Evolutionary conservation across 2,113 vertebrate genomes (phyloP).

Genomic region (Cyanoderma ruficeps): DNA sequence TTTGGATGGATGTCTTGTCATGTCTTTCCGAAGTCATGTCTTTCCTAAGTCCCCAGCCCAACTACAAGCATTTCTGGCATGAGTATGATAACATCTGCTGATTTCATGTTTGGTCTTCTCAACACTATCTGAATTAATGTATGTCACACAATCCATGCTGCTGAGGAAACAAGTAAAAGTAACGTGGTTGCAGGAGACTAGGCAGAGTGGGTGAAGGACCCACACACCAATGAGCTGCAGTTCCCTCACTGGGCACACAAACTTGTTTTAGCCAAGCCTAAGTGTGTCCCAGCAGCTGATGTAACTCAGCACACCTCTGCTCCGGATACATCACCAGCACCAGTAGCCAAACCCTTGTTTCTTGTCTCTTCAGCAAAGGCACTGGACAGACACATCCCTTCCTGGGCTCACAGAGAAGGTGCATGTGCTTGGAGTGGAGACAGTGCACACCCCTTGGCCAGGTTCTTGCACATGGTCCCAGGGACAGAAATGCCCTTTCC

Average conservation of each 20-base stretch:
- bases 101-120: background rate
- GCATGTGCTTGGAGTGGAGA: background rate
- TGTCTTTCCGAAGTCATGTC: background rate
- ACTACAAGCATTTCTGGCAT: fast-evolving
- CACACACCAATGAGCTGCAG: fast-evolving
- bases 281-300: background rate
- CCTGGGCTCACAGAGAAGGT: background rate
- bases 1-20: fast-evolving
- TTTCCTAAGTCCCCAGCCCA: background rate
- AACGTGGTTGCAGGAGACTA: no score
- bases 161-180: background rate
- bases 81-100: background rate
- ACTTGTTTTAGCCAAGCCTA: background rate
- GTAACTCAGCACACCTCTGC: background rate
- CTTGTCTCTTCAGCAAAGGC: background rate
- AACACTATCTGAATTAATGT: fast-evolving
- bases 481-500: background rate
- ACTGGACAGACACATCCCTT: background rate
- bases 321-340: fast-evolving
- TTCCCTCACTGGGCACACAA: background rate
- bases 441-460: fast-evolving
- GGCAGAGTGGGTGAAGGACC: background rate
- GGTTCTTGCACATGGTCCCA: background rate
- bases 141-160: background rate
- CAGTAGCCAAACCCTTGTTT: fast-evolving